These are phyloP conservation scores for Physella acuta DNA, from an alignment of 1,140 invertebrate genomes.

Conservation along the genomic window DNA sequence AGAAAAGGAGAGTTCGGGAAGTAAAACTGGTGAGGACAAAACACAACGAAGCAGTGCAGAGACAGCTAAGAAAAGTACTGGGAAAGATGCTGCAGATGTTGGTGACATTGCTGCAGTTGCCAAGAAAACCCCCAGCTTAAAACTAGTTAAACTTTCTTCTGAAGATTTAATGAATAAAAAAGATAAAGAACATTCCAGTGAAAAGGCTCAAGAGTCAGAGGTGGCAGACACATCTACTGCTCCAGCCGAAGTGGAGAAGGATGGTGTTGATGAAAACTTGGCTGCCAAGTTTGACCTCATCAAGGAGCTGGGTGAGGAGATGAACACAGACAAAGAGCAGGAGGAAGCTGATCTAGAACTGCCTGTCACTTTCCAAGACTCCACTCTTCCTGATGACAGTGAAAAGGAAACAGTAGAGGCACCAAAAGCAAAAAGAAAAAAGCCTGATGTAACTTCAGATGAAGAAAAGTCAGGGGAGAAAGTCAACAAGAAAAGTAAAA, in stretches of 20 bases:
- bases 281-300: constrained; percentile 43
- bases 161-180: too few relatives aligned
- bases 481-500: background rate
- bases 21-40: too few relatives aligned
- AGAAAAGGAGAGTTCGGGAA: too few relatives aligned
- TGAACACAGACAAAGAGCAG: constrained; percentile 38
- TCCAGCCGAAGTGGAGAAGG: background rate
- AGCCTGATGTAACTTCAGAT: background rate
- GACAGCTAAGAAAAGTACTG: background rate
- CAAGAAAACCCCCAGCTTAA: too few relatives aligned
- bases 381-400: background rate
- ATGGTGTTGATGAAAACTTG: constrained; percentile 33
- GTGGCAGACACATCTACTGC: background rate
- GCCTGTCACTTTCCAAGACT: background rate
- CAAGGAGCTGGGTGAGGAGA: constrained; percentile 55
- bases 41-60: background rate
- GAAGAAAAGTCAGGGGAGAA: background rate
- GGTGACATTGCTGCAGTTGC: background rate
- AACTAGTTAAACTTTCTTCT: too few relatives aligned
- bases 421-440: background rate
- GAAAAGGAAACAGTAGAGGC: background rate
- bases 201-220: background rate
- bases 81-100: background rate
- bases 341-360: background rate
- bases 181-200: background rate